Conservation (phyloP, 2,888 invertebrate genomes). For the Xestia sexstrigata region DNA sequence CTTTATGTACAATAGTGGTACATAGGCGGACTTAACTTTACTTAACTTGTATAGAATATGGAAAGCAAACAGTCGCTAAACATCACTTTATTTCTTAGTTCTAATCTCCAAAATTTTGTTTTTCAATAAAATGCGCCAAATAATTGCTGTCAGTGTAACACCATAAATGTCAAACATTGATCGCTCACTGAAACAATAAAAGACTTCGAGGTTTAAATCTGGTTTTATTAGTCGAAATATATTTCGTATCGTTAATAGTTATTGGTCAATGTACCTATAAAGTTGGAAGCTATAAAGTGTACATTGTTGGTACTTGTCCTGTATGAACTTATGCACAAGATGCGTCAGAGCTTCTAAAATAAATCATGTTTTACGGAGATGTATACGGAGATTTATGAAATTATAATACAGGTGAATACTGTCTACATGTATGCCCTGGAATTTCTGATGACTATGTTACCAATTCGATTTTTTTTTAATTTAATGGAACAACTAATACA, state of each 20-base stretch:
- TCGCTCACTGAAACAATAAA: neutral
- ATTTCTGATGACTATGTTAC: slow-evolving; percentile 2
- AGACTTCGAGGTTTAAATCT: slow-evolving; percentile 33
- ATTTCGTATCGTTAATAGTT: neutral
- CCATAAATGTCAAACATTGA: slow-evolving; percentile 15
- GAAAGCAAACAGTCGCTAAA: no score
- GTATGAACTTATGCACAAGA: slow-evolving; percentile 23
- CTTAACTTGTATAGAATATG: no score
- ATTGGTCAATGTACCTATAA: slow-evolving; percentile 25
- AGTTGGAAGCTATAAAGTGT: slow-evolving; percentile 21
- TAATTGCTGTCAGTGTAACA: neutral
- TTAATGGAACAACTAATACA: neutral
- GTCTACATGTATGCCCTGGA: slow-evolving; percentile 1
- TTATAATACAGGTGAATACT: slow-evolving; percentile 30
- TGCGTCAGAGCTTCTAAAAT: slow-evolving; percentile 54
- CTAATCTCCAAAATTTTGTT: no score
- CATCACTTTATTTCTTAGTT: no score
- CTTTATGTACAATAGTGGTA: no score
- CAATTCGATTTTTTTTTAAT: neutral
- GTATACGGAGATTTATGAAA: slow-evolving; percentile 17
- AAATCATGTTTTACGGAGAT: slow-evolving; percentile 34
- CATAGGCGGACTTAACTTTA: no score
- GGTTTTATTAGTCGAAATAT: slow-evolving; percentile 21
- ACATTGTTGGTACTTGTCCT: slow-evolving; percentile 28
- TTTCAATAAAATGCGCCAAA: no score